Percentiles rank a stretch among this genome's conserved stretches.
These are phyloP conservation scores for Pomatostomus ruficeps DNA, from an alignment of 2,113 vertebrate genomes.

Conservation along the genomic window DNA sequence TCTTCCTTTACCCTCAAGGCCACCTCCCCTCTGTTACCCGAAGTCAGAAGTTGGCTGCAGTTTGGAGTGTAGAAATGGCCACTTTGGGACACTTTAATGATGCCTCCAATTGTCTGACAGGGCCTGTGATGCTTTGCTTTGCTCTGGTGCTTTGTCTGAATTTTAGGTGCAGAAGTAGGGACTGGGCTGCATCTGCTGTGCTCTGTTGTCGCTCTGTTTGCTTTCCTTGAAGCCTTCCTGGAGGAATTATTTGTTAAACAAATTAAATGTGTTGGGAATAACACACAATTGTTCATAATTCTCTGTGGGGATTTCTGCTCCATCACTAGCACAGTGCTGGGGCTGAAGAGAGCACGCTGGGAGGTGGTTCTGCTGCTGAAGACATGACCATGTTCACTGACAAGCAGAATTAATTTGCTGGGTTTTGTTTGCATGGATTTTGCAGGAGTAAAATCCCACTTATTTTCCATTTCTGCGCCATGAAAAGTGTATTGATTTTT, in stretches of 20 bases:
- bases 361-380: neutral
- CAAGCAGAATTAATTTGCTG: slow-evolving; percentile 1
- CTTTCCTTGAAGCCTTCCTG: neutral
- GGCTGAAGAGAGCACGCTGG: neutral
- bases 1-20: neutral
- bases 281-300: neutral
- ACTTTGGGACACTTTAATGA: fast-evolving
- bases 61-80: neutral
- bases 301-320: neutral
- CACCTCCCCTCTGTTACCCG: neutral
- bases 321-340: neutral
- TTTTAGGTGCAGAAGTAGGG: neutral
- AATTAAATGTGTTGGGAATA: neutral
- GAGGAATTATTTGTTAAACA: neutral
- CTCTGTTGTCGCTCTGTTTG: neutral
- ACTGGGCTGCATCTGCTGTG: neutral
- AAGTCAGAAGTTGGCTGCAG: neutral
- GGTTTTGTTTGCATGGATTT: slow-evolving; percentile 11
- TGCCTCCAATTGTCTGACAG: neutral
- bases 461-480: slow-evolving; percentile 62
- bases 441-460: slow-evolving; percentile 53
- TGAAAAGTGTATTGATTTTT: slow-evolving; percentile 68
- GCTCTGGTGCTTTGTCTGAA: neutral
- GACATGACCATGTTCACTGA: neutral
- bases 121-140: neutral